phyloP scores from a whole-genome alignment of 2,888 invertebrate species.

The Parnassius glacialis region DNA sequence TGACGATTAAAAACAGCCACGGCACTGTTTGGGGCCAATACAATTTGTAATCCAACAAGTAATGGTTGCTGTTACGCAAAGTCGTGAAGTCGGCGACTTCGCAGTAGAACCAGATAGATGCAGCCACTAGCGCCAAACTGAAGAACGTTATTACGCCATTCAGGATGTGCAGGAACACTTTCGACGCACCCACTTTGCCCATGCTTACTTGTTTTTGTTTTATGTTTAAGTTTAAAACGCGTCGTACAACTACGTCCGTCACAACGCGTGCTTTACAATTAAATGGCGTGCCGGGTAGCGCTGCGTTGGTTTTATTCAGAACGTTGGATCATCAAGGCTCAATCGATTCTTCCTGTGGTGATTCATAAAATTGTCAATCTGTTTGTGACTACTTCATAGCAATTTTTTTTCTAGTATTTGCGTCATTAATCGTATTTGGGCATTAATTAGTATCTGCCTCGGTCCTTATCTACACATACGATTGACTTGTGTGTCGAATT shows the following conservation, averaged over 20 bases:
- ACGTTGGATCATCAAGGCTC: slow-evolving; percentile 34
- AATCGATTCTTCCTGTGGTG: slow-evolving; percentile 32
- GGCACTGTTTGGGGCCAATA: slow-evolving; percentile 73
- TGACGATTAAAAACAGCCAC: slow-evolving; percentile 65
- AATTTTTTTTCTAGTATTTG: slow-evolving; percentile 8
- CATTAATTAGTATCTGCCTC: slow-evolving; percentile 2
- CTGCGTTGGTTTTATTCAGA: slow-evolving; percentile 44
- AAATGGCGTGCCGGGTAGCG: slow-evolving; percentile 49
- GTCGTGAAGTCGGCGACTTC: slow-evolving; percentile 56
- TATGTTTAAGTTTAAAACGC: slow-evolving; percentile 17
- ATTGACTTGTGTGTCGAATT: neutral
- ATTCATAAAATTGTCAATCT: slow-evolving; percentile 28
- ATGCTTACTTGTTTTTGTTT: slow-evolving; percentile 30
- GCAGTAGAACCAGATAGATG: slow-evolving; percentile 63
- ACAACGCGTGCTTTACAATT: slow-evolving; percentile 41
- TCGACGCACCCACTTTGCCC: slow-evolving; percentile 36
- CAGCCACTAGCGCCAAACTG: slow-evolving; percentile 51
- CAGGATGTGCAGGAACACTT: slow-evolving; percentile 45
- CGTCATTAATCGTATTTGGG: slow-evolving; percentile 22
- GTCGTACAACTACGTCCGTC: slow-evolving; percentile 29
- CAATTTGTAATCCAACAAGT: slow-evolving; percentile 65
- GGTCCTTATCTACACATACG: neutral
- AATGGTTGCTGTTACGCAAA: slow-evolving; percentile 63
- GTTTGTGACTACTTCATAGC: slow-evolving; percentile 10
- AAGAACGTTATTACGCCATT: slow-evolving; percentile 55